Base-by-base conservation (phyloP, 2,888 invertebrate species). In the Hedychridium roseum region DNA sequence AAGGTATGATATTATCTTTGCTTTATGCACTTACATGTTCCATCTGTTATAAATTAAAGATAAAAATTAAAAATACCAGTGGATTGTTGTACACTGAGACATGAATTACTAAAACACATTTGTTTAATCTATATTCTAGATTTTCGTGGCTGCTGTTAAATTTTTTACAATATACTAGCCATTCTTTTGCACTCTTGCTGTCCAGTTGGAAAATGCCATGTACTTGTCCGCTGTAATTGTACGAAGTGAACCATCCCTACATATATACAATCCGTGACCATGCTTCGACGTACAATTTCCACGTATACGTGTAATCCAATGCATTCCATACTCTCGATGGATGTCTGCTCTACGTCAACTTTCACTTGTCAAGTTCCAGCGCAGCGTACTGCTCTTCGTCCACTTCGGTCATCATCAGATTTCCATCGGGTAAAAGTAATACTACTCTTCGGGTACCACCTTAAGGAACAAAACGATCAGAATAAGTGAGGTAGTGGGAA, bases 401-500 rank as follows among this genome's bases (percentile, higher is more conserved):
- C 53, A 93, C 87, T 79, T 92, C 91, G 3, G 92, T 92, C 86
- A 92, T 90, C 83, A 92, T 91, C 51, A 92, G 83, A 70, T 89
- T 91, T 54, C 92, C 92, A 74, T 92, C 92, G 5, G 92, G 92
- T 63, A 92, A 80, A 68, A 92, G 81, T n/a, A 92, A 82, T 4
- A 92, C 91, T 14, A 92, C 92, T 75, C 91, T 86, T 67, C 92
- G 84, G 14, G 91, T 91, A 45, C 92, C 92, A 75, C 91, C 92
- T 91, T 72, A 11, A 71, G 38, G 54, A 61, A 61, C n/a, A 12
- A 42, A 48, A 37, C 40, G 18, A 50, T 28, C 6, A 40, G 36
- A 20, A n/a, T n/a, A n/a, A n/a, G n/a, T n/a, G n/a, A n/a, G n/a
- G n/a, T n/a, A n/a, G n/a, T n/a, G n/a, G n/a, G n/a, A n/a, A n/a